Base-by-base conservation (phyloP, 2,113 vertebrate species). In the Hemiscyllium ocellatum region DNA sequence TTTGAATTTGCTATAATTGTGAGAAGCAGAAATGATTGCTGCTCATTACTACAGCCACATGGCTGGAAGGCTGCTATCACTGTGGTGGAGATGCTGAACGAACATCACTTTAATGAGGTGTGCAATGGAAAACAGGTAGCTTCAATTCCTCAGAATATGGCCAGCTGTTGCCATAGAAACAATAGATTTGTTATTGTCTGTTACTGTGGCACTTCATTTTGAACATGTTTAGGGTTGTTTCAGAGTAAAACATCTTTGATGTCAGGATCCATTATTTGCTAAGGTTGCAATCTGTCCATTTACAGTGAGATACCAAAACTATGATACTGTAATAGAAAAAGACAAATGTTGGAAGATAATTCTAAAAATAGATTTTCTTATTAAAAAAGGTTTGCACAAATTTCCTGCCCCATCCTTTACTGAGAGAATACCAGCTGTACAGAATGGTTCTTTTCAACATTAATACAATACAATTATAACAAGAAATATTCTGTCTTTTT, bases 151-250 rank as follows among this genome's bases (percentile, higher is more conserved):
- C 69, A 72, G 47, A 93, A 93, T 96, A 96, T 87, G 96, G 96
- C 87, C 94, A 89, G 95, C 90, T 94, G 20, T 97, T 96, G 69
- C 96, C 96, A 97, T 96, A 97, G 97, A 97, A 97, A 97, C 97
- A 1, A 95, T 65, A 52, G 69, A 96, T 95, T 96, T 96, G 96
- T 96, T 96, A 96, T 96, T 95, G 87, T 96, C 83, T 26, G 90
- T 97, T 95, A 78, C 97, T 96, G 97, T 97, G 97, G 96, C 65
- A 96, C 97, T 97, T 96, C 85, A 95, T 95, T 96, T 96, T 95
- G 86, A 96, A 96, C 96, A 89, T 96, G 93, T 96, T 78, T 24
- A 0, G 85, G 76, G 83, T 95, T 95, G 42, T 96, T 83, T n/a
- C 37, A 83, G 61, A 96, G 10, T 78, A 95, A 17, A 42, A 95